These are phyloP conservation scores for Pempheris klunzingeri DNA, from an alignment of 2,797 vertebrate genomes.

Conservation along the genomic window DNA sequence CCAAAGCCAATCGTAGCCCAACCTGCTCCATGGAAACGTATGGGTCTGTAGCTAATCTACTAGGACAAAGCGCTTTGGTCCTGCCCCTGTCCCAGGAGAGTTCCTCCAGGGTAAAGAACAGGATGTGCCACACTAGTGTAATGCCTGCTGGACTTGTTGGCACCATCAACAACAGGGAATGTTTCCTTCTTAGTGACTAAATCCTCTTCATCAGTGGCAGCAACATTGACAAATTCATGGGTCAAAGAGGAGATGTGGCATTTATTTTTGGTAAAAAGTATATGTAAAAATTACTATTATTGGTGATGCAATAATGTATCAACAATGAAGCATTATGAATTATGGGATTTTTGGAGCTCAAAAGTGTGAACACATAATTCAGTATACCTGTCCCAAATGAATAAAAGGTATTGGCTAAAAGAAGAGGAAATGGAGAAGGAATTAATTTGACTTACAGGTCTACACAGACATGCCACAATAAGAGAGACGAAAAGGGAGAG, in stretches of 20 bases:
- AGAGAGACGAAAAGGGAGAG: background rate
- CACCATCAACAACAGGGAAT: conserved; percentile 12
- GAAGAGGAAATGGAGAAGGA: background rate
- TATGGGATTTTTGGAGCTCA: no score
- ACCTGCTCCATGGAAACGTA: conserved; percentile 63
- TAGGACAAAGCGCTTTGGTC: conserved; percentile 48
- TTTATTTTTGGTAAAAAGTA: background rate
- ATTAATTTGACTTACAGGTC: background rate
- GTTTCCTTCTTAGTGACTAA: conserved; percentile 26
- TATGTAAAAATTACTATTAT: background rate
- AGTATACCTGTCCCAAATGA: no score
- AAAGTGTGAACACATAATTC: no score
- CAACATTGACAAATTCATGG: background rate
- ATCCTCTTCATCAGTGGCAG: conserved; percentile 21
- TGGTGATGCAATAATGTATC: no score
- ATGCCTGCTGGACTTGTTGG: conserved; percentile 31
- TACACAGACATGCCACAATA: background rate
- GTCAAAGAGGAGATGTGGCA: background rate
- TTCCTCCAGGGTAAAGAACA: conserved; percentile 45
- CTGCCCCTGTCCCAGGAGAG: conserved; percentile 36
- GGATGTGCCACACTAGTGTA: conserved; percentile 50
- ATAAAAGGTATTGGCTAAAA: background rate
- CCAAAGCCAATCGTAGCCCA: conserved; percentile 25
- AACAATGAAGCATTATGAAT: no score
- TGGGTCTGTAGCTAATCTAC: conserved; percentile 49